A percentile compares a stretch with the other conserved stretches of the same genome.
phyloP scores from a whole-genome alignment of 2,888 invertebrate genomes.

The Aphrophora alni region DNA sequence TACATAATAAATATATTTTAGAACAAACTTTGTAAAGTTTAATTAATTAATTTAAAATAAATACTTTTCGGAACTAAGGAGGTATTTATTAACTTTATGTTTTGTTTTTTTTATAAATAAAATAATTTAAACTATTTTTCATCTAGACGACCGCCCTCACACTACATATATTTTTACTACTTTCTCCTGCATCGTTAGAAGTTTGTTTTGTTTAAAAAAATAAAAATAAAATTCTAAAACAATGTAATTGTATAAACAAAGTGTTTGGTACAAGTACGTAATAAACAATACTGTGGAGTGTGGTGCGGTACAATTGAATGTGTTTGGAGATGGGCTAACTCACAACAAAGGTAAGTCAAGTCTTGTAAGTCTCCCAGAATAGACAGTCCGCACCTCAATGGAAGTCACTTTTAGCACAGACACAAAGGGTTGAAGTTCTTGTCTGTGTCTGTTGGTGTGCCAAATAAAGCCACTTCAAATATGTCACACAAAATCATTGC shows the following conservation, averaged over 20 bases:
- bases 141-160: too few species aligned
- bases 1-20: too few species aligned
- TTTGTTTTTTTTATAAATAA: too few species aligned
- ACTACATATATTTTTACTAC: too few species aligned
- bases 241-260: background rate
- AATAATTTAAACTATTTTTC: too few species aligned
- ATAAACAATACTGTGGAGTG: background rate
- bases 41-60: too few species aligned
- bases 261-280: background rate
- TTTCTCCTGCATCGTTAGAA: too few species aligned
- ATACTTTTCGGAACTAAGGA: too few species aligned
- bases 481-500: background rate
- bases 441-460: background rate
- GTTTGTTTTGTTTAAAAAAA: too few species aligned
- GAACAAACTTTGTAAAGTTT: too few species aligned
- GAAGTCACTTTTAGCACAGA: slow-evolving; percentile 3
- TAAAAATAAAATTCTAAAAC: too few species aligned
- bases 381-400: background rate
- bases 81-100: too few species aligned
- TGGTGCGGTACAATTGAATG: background rate
- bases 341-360: background rate
- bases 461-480: background rate
- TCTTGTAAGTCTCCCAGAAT: background rate
- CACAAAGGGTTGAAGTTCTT: background rate
- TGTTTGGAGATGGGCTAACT: background rate